These are phyloP conservation scores for Psittacula derbiana DNA, from an alignment of 2,797 vertebrate genomes.

Conservation along the genomic window DNA sequence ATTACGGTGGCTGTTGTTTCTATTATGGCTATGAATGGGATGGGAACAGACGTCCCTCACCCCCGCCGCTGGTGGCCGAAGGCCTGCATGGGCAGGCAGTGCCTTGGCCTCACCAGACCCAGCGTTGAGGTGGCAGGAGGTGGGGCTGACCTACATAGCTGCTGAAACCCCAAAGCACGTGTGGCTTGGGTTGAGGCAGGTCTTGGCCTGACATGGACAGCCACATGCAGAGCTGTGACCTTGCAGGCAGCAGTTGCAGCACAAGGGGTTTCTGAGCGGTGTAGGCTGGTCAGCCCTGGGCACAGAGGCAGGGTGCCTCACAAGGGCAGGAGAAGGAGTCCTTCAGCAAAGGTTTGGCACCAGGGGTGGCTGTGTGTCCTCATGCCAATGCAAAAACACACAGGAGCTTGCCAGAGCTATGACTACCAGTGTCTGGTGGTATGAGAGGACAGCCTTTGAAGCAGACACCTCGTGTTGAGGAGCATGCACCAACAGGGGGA, in stretches of 20 bases:
- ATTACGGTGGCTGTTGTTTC: not conserved
- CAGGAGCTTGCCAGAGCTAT: not conserved
- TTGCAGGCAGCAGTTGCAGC: rapidly evolving
- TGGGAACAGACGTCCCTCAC: not conserved
- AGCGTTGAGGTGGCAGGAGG: not conserved
- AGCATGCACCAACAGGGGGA: not conserved
- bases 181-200: not conserved
- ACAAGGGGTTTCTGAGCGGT: not conserved
- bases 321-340: not conserved
- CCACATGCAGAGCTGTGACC: rapidly evolving
- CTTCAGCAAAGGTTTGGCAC: not conserved
- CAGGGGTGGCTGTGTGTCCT: not conserved
- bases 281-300: not conserved
- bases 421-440: not conserved
- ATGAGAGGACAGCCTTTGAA: not conserved
- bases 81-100: not conserved
- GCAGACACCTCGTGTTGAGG: not conserved
- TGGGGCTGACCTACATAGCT: no score
- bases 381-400: rapidly evolving
- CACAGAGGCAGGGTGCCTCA: not conserved
- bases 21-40: not conserved
- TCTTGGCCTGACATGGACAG: not conserved
- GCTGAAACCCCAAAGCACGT: not conserved
- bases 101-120: not conserved
- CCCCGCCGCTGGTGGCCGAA: rapidly evolving